phyloP scores from a whole-genome alignment of 2,113 vertebrate species.

The Pogonocichla stellata region DNA sequence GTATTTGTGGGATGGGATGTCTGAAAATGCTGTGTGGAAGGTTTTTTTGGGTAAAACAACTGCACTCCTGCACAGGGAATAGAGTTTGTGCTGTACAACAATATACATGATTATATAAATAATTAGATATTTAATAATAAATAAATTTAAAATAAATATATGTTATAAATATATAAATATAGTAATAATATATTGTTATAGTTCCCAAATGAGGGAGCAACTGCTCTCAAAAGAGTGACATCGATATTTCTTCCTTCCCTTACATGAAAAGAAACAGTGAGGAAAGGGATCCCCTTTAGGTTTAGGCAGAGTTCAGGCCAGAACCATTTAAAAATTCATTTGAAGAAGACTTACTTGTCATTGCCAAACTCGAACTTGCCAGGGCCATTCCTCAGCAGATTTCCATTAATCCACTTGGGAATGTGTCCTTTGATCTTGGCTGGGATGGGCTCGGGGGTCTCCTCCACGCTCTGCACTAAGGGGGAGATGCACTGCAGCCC shows the following conservation, averaged over 20 bases:
- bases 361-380: constrained; percentile 94
- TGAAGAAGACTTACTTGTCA: constrained; percentile 78
- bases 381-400: constrained; percentile 87
- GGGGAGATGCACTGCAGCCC: constrained; percentile 78
- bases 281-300: not conserved
- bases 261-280: not conserved
- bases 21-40: not conserved
- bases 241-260: not conserved
- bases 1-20: not conserved
- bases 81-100: not conserved
- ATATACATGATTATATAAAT: not conserved
- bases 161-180: too few species aligned
- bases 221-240: not conserved
- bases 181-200: too few species aligned
- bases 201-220: too few species aligned
- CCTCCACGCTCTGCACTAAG: constrained; percentile 77
- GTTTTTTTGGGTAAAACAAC: not conserved
- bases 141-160: too few species aligned
- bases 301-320: not conserved
- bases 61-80: not conserved
- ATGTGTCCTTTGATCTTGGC: constrained; percentile 79
- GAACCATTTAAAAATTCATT: not conserved
- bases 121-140: too few species aligned
- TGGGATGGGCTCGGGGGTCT: constrained; percentile 77
- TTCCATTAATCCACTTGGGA: constrained; percentile 87